Base-by-base conservation (phyloP, 35 echinoderm and acorn worm genomes). In the Lytechinus variegatus region DNA sequence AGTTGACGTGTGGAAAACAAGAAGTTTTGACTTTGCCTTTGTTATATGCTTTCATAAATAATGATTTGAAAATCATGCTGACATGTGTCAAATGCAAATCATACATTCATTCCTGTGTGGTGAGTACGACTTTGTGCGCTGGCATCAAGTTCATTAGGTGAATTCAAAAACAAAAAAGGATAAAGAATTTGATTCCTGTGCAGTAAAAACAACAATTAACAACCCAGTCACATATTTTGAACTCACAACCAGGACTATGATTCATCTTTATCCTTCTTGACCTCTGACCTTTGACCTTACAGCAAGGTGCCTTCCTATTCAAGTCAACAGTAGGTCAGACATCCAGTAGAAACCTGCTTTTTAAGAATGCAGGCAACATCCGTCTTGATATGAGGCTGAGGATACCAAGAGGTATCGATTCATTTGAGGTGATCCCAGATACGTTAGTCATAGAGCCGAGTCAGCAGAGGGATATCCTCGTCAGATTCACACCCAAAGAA, bases 321-420 rank as follows among this genome's bases (percentile, higher is more conserved):
- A 79, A 92, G 24, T 94, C 98, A 60, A 94, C 66, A 0, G 96
- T 96, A 28, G 96, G 98, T 10, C 92, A 96, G 33, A 86, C 87
- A 16, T 71, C 87, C 11, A 95, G 95, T 72, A 96, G 95, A 8
- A 97, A 93, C 55, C 92, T 99, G 16, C 98, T 97, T 28, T 29
- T 99, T 21, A 97, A 95, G 91, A 99, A 99, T 61, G 96, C 98
- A 7, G 98, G 98, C 14, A 97, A 95, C 86, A 92, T 99, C 52
- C 54, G 61, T 28, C 96, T 97, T 12, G 95, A 96, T 56, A 93
- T 97, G 10, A 94, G 71, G 14, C 87, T 99, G 52, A 87, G 72
- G 33, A 94, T 99, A 1, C 55, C 91, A 52, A 88, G 87, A 58
- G 97, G 97, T 53, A 61, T 94, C 11, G 98, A 97, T 9, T 91